Conservation (phyloP, 2,797 vertebrate genomes). For the Chelon labrosus region DNA sequence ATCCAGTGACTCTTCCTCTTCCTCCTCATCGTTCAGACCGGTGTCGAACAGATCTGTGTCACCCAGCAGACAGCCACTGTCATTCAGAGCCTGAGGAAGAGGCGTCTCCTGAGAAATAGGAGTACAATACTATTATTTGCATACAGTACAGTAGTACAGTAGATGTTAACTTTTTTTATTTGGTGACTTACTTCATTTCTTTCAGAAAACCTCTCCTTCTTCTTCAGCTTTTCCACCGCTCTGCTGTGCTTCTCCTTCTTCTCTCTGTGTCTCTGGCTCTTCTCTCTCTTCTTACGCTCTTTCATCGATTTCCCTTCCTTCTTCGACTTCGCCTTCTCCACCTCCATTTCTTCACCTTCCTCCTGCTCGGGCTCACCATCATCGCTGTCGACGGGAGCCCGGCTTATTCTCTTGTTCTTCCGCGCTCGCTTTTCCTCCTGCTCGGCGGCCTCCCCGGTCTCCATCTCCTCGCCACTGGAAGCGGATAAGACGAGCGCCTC, state of each 20-base stretch:
- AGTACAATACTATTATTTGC: background rate
- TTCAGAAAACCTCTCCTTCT: constrained; percentile 72
- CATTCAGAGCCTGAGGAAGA: constrained; percentile 80
- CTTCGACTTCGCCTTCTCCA: constrained; percentile 43
- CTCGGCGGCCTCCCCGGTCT: constrained; percentile 23
- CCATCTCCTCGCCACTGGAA: constrained; percentile 76
- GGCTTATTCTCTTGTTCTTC: constrained; percentile 74
- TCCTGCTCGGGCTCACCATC: constrained; percentile 79
- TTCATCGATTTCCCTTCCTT: constrained; percentile 46
- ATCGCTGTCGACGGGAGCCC: constrained; percentile 78
- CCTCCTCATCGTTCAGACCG: constrained; percentile 88
- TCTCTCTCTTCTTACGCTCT: constrained; percentile 72
- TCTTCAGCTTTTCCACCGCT: constrained; percentile 82
- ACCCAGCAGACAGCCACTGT: constrained; percentile 93
- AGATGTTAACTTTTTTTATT: background rate
- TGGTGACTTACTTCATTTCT: constrained; percentile 57
- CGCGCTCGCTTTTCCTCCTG: constrained; percentile 21
- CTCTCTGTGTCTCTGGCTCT: constrained; percentile 77
- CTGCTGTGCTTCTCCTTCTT: constrained; percentile 83
- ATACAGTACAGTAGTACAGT: background rate
- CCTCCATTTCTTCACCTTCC: constrained; percentile 47
- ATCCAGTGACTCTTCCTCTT: constrained; percentile 91
- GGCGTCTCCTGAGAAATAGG: constrained; percentile 53
- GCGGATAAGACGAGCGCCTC: constrained; percentile 76
- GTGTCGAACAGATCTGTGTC: constrained; percentile 94